Conservation (phyloP, 2,797 vertebrate species). For the Rhynchonycteris naso region DNA sequence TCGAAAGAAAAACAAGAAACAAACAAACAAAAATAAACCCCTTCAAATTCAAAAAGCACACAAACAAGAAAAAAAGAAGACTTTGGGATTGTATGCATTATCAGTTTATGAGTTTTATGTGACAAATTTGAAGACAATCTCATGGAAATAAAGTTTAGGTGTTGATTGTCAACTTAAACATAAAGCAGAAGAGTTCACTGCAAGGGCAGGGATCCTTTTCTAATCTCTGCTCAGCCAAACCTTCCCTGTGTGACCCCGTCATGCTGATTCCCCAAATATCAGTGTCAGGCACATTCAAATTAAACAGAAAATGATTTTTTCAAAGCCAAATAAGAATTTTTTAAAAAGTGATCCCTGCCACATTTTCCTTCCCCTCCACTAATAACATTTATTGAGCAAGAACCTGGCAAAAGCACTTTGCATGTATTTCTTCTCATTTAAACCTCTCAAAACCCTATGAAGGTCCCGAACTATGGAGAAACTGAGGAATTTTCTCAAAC, state of each 20-base stretch:
- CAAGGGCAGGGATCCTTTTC: not conserved
- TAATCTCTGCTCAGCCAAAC: not conserved
- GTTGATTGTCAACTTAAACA: not conserved
- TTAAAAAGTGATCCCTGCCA: not conserved
- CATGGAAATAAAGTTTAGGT: not conserved
- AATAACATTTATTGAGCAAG: not conserved
- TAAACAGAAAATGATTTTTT: conserved; percentile 40
- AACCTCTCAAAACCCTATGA: not conserved
- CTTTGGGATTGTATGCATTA: not conserved
- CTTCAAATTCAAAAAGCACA: conserved; percentile 31
- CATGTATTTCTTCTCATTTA: not conserved
- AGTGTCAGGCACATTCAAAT: not conserved
- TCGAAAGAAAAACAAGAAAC: conserved; percentile 5
- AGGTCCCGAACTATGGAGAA: not conserved
- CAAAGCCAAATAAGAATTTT: conserved; percentile 1
- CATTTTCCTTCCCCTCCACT: not conserved
- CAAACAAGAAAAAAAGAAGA: conserved; percentile 15
- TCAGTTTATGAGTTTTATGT: not conserved
- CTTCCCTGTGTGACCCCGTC: not conserved
- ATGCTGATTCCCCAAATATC: not conserved
- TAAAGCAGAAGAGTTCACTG: not conserved
- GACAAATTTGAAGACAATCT: not conserved
- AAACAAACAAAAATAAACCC: too few relatives aligned
- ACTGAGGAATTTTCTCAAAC: not conserved
- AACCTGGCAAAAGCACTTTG: not conserved